Evolutionary conservation across 2,888 invertebrate species (phyloP).

Genomic region (Tipula helvola): DNA sequence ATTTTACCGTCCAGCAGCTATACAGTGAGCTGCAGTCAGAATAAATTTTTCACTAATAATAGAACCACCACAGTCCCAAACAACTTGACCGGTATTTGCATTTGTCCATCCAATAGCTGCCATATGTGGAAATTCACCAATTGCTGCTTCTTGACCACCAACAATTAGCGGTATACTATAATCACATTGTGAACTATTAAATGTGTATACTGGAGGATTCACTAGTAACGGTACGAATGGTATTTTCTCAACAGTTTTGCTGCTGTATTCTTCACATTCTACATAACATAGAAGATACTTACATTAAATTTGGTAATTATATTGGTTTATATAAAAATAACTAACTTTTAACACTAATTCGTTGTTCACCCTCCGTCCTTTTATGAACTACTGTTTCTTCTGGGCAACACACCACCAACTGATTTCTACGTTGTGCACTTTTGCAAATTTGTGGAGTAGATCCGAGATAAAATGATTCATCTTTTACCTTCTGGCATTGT

Average conservation of each 20-base stretch:
- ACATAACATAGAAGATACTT: not conserved
- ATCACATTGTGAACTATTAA: slow-evolving; percentile 8
- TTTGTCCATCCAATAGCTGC: slow-evolving; percentile 31
- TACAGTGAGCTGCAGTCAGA: slow-evolving; percentile 32
- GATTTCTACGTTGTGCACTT: not conserved
- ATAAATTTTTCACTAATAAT: slow-evolving; percentile 29
- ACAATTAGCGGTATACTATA: slow-evolving; percentile 20
- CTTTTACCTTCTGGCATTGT: not conserved
- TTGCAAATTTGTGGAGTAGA: not conserved
- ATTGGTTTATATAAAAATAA: not conserved
- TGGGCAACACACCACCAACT: not conserved
- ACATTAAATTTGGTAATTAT: not conserved
- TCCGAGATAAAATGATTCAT: not conserved
- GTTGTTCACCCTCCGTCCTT: not conserved
- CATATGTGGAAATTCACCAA: slow-evolving; percentile 23
- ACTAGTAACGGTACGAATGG: not conserved
- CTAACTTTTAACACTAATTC: not conserved
- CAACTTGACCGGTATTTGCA: slow-evolving; percentile 16
- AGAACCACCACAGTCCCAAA: slow-evolving; percentile 33
- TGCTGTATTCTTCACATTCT: slow-evolving; percentile 13
- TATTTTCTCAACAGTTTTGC: slow-evolving; percentile 4
- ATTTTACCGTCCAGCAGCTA: slow-evolving; percentile 11
- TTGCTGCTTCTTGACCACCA: slow-evolving; percentile 27
- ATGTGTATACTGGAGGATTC: not conserved
- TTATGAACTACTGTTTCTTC: not conserved